phyloP scores from a whole-genome alignment of 2,113 vertebrate genomes.

The Hymenochirus boettgeri region DNA sequence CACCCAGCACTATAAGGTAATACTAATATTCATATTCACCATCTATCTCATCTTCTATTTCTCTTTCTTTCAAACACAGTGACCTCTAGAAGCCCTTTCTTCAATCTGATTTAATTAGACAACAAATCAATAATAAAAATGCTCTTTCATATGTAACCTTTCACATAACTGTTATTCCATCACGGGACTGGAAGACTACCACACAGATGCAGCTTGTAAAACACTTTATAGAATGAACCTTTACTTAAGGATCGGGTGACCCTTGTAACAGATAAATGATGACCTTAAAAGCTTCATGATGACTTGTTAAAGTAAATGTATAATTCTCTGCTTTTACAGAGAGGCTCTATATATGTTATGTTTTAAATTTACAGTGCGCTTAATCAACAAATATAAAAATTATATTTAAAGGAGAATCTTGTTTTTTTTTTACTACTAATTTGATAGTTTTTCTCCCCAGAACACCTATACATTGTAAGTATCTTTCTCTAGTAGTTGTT shows the following conservation, averaged over 20 bases:
- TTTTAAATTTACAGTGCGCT: too few species aligned
- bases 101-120: constrained; percentile 36
- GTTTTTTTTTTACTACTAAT: too few species aligned
- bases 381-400: too few species aligned
- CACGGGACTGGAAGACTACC: neutral
- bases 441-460: too few species aligned
- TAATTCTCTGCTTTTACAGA: too few species aligned
- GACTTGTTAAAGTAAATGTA: too few species aligned
- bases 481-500: too few species aligned
- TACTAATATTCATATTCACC: neutral
- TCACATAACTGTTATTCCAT: constrained; percentile 35
- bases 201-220: constrained; percentile 1
- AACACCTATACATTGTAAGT: too few species aligned
- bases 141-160: constrained; percentile 35
- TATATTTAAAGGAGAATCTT: too few species aligned
- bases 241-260: constrained; percentile 15
- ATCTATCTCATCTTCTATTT: constrained; percentile 25
- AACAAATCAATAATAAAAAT: constrained; percentile 43
- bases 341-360: too few species aligned
- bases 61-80: constrained; percentile 21
- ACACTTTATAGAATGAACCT: neutral
- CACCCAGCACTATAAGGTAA: constrained; percentile 2
- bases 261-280: constrained; percentile 12
- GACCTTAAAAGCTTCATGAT: neutral
- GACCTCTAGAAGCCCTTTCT: constrained; percentile 32